Evolutionary conservation across 2,888 invertebrate genomes (phyloP), one percentile per base, ranked within the genome.

Genomic region (Archaeoteleia sp.): DNA sequence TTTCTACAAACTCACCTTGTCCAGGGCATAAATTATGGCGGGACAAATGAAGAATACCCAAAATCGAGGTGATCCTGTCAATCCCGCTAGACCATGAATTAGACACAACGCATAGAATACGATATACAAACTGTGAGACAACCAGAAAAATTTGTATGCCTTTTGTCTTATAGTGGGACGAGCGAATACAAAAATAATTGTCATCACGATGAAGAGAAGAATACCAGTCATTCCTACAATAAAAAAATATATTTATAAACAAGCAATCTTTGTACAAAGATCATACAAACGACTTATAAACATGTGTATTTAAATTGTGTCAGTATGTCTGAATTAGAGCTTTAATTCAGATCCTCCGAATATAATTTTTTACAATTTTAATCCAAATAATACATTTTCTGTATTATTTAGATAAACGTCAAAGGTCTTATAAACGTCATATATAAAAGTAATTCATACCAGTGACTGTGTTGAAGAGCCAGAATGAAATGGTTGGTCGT

Each of bases 81-180:
- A 87, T 51, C 97, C 88, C 0, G 97, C 96, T 42, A 97, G 86
- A 0, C 97, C 97, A 78, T 98, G 97, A 25, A 97, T 90, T 49
- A 97, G 87, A 73, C 93, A 94, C 20, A 98, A 86, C 0, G 93
- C 90, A 79, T 97, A 98, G 10, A 98, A 87, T 0, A 93, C 87
- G 6, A 96, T 90, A 82, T 97, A 96, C 3, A 97, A 88, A 6
- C 95, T 92, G 85, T 98, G 97, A 43, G 97, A 95, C 65, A 93
- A 91, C 94, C 97, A 97, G 87, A 97, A 97, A 87, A 95, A 97
- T 63, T 95, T 95, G 85, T 96, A 97, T 0, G 97, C 97, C 76
- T 94, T 93, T 84, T 96, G 95, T 39, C 97, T 90, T 65, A 97
- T 94, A 1, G 91, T 91, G 0, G 97, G 96, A 86, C 97, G 96